Evolutionary conservation across 2,888 invertebrate genomes (phyloP).

Genomic region (Tolmerus cingulatus): DNA sequence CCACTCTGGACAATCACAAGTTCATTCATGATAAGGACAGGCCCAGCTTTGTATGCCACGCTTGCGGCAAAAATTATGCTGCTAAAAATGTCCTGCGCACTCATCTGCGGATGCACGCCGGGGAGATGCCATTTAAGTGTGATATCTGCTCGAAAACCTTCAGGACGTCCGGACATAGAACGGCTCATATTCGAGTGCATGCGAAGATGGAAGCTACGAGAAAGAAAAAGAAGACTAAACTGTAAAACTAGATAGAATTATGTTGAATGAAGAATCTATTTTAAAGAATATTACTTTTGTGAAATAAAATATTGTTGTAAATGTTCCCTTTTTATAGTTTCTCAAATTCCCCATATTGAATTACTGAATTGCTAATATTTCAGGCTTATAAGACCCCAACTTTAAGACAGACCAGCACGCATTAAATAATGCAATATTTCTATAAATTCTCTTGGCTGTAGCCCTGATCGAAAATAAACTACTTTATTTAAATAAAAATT

Average conservation of each 20-base stretch:
- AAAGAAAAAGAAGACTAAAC: not conserved
- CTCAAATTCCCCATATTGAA: not conserved
- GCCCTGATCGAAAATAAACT: no score
- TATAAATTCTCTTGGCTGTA: no score
- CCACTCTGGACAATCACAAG: slow-evolving; percentile 51
- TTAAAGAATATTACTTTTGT: not conserved
- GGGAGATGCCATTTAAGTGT: slow-evolving; percentile 56
- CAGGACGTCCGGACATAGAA: slow-evolving; percentile 57
- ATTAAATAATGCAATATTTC: no score
- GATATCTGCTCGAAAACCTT: slow-evolving; percentile 53
- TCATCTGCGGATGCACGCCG: slow-evolving; percentile 57
- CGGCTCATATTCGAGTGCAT: slow-evolving; percentile 52
- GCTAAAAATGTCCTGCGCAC: slow-evolving; percentile 53
- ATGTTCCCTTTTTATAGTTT: not conserved
- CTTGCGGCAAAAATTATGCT: slow-evolving; percentile 54
- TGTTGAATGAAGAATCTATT: not conserved
- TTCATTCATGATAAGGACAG: slow-evolving; percentile 50
- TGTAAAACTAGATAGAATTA: not conserved
- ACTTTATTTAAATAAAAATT: not conserved
- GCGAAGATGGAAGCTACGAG: not conserved
- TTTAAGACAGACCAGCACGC: no score
- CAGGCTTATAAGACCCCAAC: no score
- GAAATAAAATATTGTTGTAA: not conserved
- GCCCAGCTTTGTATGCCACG: slow-evolving; percentile 51
- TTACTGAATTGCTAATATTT: no score